Base-by-base conservation (phyloP, 2,113 vertebrate genomes). In the Potamarius usumacintae region DNA sequence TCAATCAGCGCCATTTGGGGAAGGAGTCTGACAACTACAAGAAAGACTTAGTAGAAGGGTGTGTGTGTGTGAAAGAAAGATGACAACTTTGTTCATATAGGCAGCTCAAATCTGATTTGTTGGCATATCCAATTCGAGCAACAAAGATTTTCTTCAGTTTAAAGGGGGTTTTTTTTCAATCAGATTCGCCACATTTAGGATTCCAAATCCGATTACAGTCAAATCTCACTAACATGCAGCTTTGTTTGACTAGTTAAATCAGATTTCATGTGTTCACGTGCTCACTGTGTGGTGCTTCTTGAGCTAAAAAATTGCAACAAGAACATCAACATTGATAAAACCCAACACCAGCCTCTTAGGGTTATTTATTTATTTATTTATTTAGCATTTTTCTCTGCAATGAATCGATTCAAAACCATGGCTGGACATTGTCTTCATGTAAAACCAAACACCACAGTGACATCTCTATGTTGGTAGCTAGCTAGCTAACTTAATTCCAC, bases 1-100 rank as follows among this genome's bases (percentile, higher is more conserved):
- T 96, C 93, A 94, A 95, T 95, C 94, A 95, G 86, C 42, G 4
- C 83, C 34, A 42, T 20, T 62, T 85, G 58, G 85, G 53, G 25
- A 88, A 87, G 77, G 71, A 85, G 74, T 84, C 90, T 93, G 93
- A 93, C 94, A 94, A 92, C 89, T 89, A 88, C 85, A 91, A 89
- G 89, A 55, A 81, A 55, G 30, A 83, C 14, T 42, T 74, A 86
- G 57, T 62, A 85, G 78, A 79, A 67, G 53, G 15, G 85, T 74
- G 17, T 82, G 62, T 88, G 82, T 74, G 58, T 1, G 71, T 42
- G 12, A 55, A n/a, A 55, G 52, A 79, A 14, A 27, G 14, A 79
- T 30, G 52, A 55, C 50, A 27, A 78, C 25, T 55, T 60, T 58
- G 79, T 60, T 81, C 22, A 57, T 30, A 50, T 52, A 76, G 72